Conservation (phyloP, 1,140 invertebrate species). For the Belonocnema kinseyi region DNA sequence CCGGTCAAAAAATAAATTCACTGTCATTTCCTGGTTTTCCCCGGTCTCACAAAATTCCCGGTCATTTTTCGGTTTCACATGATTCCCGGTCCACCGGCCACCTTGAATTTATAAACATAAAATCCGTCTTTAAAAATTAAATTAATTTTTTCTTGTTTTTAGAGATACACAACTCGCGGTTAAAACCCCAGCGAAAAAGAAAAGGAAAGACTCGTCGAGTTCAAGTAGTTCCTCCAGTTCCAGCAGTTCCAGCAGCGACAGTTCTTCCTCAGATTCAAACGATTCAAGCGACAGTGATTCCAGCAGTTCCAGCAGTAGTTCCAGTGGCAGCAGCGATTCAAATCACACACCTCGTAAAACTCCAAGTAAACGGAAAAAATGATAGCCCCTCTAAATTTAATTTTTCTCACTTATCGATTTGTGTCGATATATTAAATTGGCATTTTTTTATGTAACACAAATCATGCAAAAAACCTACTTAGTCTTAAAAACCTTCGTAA, state of each 20-base stretch:
- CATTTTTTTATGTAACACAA: too few species aligned
- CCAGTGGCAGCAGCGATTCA: slow-evolving; percentile 39
- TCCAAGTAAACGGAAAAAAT: slow-evolving; percentile 35
- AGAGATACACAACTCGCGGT: background rate
- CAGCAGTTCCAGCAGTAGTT: slow-evolving; percentile 47
- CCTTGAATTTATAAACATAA: background rate
- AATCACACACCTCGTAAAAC: slow-evolving; percentile 36
- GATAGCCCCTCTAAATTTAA: background rate
- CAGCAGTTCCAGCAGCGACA: slow-evolving; percentile 55
- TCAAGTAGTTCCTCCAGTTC: slow-evolving; percentile 47
- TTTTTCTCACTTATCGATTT: too few species aligned
- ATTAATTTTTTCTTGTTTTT: background rate
- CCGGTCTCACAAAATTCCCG: too few species aligned
- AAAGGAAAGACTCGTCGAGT: slow-evolving; percentile 50
- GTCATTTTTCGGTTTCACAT: too few species aligned
- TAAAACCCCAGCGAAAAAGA: slow-evolving; percentile 38
- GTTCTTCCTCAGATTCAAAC: slow-evolving; percentile 55
- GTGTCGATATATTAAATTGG: too few species aligned
- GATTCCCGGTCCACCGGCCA: too few species aligned
- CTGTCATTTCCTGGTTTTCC: too few species aligned
- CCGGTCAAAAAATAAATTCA: too few species aligned
- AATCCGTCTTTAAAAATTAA: too few species aligned
- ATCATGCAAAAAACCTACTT: too few species aligned
- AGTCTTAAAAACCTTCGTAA: too few species aligned
- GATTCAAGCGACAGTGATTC: slow-evolving; percentile 56